Evolutionary conservation across 92 coral and sea anemone species (phyloP).

Genomic region (Desmophyllum pertusum): DNA sequence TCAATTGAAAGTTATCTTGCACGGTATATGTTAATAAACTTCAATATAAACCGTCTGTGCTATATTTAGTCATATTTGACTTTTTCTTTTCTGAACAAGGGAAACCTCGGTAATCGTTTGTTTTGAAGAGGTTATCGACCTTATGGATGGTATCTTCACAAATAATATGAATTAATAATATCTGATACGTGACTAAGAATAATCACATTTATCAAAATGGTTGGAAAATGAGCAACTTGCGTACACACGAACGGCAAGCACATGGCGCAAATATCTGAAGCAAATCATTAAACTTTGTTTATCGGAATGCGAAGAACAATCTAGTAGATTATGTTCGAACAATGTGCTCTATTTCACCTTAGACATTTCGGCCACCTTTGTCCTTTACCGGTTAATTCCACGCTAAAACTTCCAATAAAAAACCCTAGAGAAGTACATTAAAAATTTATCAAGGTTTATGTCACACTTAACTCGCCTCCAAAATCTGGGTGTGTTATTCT

Average conservation of each 20-base stretch:
- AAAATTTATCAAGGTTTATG: constrained; percentile 28
- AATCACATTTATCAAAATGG: not conserved
- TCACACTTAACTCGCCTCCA: constrained; percentile 27
- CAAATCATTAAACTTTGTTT: not conserved
- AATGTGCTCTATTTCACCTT: constrained; percentile 25
- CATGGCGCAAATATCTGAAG: not conserved
- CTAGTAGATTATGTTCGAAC: constrained; percentile 3
- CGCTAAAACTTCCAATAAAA: constrained; percentile 25
- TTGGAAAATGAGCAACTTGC: not conserved
- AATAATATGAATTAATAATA: constrained; percentile 22
- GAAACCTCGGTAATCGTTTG: not conserved
- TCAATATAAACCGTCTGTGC: not conserved
- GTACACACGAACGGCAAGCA: not conserved
- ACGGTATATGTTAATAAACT: not conserved
- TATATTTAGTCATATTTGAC: constrained; percentile 6
- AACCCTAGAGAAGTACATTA: not conserved
- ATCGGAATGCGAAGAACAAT: constrained; percentile 29
- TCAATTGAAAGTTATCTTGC: not conserved
- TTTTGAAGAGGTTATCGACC: not conserved
- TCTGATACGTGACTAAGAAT: not conserved
- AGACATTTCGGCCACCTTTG: constrained; percentile 3
- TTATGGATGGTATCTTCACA: constrained; percentile 11
- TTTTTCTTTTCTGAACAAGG: not conserved
- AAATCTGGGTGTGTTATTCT: constrained; percentile 35
- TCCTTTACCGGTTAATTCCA: constrained; percentile 33